Base-by-base conservation (phyloP, 2,113 vertebrate genomes). In the Pomatorhinus ruficollis region DNA sequence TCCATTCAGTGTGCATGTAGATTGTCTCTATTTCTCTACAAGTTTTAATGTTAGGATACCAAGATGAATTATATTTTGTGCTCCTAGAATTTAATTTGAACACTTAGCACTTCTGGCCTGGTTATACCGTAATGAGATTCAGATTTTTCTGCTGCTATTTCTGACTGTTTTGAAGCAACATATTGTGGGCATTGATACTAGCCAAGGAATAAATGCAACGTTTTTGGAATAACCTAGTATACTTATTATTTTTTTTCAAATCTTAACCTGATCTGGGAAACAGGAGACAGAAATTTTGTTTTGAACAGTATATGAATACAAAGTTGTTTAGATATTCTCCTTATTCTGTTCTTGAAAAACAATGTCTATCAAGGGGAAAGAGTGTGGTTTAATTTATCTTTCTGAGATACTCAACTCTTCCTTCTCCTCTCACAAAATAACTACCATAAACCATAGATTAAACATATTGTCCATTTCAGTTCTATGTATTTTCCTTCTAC, bases 341-440 rank as follows among this genome's bases (percentile, higher is more conserved):
- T 78, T 77, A 49, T 31, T 63, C 27, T 75, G 6, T 37, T 70
- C n/a, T 56, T 71, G 61, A 90, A 65, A 71, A 71, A 11, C 47
- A 61, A 89, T 12, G 3, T 56, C 50, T 76, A 1, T 18, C 0
- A 0, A 40, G 7, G 39, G 28, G 25, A 49, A 91, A 76, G 35
- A 69, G 3, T 17, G 4, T 14, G 19, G 81, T 68, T 27, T 13
- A 69, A 52, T 74, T 54, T 57, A 30, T 17, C 47, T 70, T 93
- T 74, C 56, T 75, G 15, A 78, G 42, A 77, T 57, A 66, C 13
- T 49, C 37, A 61, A 2, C 0, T 1, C 20, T 56, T 84, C 37
- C 45, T 78, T 77, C 19, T 82, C 31, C 25, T 89, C 45, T 69
- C 3, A 3, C n/a, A 59, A 61, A 81, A 74, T 31, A 70, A 70